Conservation (phyloP, 1,140 invertebrate genomes). For the Bombus polaris region DNA sequence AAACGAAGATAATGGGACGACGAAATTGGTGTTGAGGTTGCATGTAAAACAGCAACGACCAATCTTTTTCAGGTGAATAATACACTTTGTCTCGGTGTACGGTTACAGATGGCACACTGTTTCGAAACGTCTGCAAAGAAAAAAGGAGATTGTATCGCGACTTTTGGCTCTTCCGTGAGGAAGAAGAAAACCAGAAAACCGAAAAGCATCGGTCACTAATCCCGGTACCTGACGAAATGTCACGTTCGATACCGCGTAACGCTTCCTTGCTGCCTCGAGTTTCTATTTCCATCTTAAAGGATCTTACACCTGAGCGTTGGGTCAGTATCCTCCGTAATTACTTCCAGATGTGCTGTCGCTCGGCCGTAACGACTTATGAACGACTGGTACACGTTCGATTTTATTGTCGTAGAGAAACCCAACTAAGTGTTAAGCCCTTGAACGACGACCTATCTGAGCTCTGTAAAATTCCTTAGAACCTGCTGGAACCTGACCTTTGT, state of each 20-base stretch:
- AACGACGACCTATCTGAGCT: conserved; percentile 24
- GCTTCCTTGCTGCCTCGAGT: background rate
- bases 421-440: background rate
- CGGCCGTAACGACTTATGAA: background rate
- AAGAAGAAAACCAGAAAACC: conserved; percentile 13
- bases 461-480: conserved; percentile 9
- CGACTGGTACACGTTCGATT: background rate
- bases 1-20: background rate
- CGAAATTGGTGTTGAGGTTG: background rate
- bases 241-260: conserved; percentile 62
- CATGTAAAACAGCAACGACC: background rate
- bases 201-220: conserved; percentile 65
- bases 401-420: conserved; percentile 28
- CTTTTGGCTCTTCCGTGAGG: conserved; percentile 44
- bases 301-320: conserved; percentile 47
- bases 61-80: background rate
- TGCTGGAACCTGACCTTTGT: background rate
- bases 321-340: conserved; percentile 57
- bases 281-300: background rate
- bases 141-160: conserved; percentile 55
- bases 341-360: conserved; percentile 62
- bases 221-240: conserved; percentile 60
- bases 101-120: conserved; percentile 31
- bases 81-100: background rate
- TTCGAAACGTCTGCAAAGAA: background rate